Conservation (phyloP, 2,797 vertebrate genomes). For the Lacerta bilineata region DNA sequence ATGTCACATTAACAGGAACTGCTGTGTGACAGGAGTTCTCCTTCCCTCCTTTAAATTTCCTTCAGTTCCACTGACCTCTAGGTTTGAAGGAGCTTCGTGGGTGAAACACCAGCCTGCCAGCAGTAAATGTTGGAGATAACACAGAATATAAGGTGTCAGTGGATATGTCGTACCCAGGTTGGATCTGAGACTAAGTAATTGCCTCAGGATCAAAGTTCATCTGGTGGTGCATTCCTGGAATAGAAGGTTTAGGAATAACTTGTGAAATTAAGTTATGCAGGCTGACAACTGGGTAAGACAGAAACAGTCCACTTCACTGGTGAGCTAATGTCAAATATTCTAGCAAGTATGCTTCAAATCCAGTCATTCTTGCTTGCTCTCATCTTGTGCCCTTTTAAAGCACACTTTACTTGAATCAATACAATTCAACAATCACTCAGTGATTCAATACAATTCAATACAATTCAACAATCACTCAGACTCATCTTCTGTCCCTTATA, state of each 20-base stretch:
- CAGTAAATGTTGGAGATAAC: not conserved
- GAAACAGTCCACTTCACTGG: not conserved
- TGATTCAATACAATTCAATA: no score
- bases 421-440: not conserved
- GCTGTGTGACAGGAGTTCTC: not conserved
- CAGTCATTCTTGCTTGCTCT: not conserved
- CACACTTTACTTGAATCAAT: constrained; percentile 5
- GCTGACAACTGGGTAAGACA: constrained; percentile 10
- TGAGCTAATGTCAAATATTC: constrained; percentile 2
- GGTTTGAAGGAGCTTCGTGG: not conserved
- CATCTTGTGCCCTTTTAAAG: not conserved
- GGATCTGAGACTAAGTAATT: not conserved
- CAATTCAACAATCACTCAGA: constrained; percentile 10
- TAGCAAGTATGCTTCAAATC: not conserved
- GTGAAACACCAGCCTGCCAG: not conserved
- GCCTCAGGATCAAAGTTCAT: constrained; percentile 11
- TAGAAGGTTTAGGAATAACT: not conserved
- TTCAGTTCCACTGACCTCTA: not conserved
- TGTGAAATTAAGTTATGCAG: constrained; percentile 7
- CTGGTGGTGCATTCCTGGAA: not conserved
- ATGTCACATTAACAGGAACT: not conserved
- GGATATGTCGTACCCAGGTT: not conserved
- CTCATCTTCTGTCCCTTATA: not conserved
- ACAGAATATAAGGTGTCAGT: not conserved
- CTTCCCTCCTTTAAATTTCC: not conserved